Conservation (phyloP, 2,797 vertebrate species). For the Geotrypetes seraphini region DNA sequence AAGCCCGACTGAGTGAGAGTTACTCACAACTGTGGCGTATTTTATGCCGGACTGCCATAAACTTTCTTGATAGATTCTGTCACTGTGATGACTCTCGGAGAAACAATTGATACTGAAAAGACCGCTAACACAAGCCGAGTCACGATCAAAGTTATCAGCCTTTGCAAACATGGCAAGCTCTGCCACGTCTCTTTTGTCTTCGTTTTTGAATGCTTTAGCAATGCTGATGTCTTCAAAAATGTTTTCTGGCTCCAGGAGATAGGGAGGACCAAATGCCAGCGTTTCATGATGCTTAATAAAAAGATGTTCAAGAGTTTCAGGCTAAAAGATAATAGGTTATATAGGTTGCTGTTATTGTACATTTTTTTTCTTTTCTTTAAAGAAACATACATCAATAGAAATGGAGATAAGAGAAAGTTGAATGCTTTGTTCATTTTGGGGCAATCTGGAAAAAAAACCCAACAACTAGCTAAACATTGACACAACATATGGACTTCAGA, state of each 20-base stretch:
- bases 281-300: conserved; percentile 61
- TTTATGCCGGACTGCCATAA: conserved; percentile 51
- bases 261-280: conserved; percentile 53
- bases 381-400: too few species aligned
- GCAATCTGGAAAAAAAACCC: too few species aligned
- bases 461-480: too few species aligned
- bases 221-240: conserved; percentile 71
- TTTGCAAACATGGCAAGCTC: neutral
- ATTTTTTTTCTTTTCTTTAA: too few species aligned
- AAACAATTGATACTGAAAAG: conserved; percentile 16
- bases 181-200: conserved; percentile 19
- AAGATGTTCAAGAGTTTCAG: conserved; percentile 70
- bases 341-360: too few species aligned
- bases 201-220: conserved; percentile 34
- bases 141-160: conserved; percentile 8
- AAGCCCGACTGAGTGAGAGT: conserved; percentile 17
- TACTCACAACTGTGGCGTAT: conserved; percentile 61
- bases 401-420: too few species aligned
- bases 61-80: conserved; percentile 4
- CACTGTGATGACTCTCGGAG: conserved; percentile 4
- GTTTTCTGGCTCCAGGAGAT: conserved; percentile 68
- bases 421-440: too few species aligned
- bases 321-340: conserved; percentile 59
- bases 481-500: too few species aligned
- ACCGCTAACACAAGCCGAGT: conserved; percentile 21